Evolutionary conservation across 2,113 vertebrate genomes (phyloP), one percentile per base, ranked within the genome.

Genomic region (Rhynchomys soricoides): DNA sequence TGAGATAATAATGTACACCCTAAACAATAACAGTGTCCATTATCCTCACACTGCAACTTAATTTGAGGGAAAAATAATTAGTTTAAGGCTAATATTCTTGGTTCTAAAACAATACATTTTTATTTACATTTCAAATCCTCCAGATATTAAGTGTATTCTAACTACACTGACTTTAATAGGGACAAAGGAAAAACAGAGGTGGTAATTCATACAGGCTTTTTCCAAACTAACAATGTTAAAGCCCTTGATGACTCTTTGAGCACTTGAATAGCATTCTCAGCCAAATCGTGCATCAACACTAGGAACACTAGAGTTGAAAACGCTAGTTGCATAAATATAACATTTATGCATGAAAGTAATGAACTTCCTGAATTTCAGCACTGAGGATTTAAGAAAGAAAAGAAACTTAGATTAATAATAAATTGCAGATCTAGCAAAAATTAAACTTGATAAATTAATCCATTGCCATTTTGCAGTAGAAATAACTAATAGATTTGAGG

Each of bases 401-500:
- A 19, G 79, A 62, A 66, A 83, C 55, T 86, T 74, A 96, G 59
- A 77, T 90, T 68, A 77, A 97, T 45, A 86, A 91, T 93, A 88
- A 96, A 97, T 77, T 97, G 92, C 82, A 97, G 89, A 59, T 92
- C 94, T 93, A 98, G 97, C 95, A 98, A 97, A 98, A 98, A 90
- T 96, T 96, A 86, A 91, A 93, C 73, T 96, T 45, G 0, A 98
- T 97, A 97, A 97, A 98, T 98, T 98, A 88, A 98, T 96, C 43
- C 77, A 97, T 90, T 95, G 89, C 50, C 94, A 94, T 96, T 97
- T 98, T 97, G 96, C 87, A 96, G 90, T 93, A 98, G 96, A 98
- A 98, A 97, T 97, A 98, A 96, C 95, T 97, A 97, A 97, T 86
- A 98, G 85, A 96, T 64, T 97, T 96, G 97, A 97, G 93, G 93